These are phyloP conservation scores for Anoplolepis gracilipes DNA, from an alignment of 1,140 invertebrate species.

Conservation along the genomic window DNA sequence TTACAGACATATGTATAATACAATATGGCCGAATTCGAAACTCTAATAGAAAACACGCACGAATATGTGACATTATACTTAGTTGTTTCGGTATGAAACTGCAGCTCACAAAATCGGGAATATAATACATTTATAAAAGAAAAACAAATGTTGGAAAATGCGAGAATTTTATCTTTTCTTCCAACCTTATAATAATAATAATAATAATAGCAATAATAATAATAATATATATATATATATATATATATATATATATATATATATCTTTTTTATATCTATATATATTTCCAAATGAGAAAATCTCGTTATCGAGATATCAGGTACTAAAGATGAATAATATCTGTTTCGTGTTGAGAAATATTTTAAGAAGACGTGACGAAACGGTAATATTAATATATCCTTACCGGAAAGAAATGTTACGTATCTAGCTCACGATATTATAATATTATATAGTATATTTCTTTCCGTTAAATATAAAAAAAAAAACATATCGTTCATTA, in stretches of 20 bases:
- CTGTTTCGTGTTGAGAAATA: slow-evolving; percentile 13
- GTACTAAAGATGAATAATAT: slow-evolving; percentile 24
- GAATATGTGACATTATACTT: not conserved
- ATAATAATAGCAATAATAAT: no score
- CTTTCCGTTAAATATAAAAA: not conserved
- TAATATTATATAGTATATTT: not conserved
- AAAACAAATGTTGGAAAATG: not conserved
- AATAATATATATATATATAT: no score
- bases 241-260: no score
- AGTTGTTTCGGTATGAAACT: no score
- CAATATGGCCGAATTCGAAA: not conserved
- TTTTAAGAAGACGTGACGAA: slow-evolving; percentile 28
- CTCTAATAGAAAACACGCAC: not conserved
- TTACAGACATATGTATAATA: slow-evolving; percentile 27
- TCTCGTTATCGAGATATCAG: slow-evolving; percentile 14
- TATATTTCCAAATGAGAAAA: not conserved
- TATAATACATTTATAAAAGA: not conserved
- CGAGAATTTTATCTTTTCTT: not conserved
- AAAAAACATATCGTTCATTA: not conserved
- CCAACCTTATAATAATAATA: not conserved
- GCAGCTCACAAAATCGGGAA: not conserved
- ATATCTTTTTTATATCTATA: not conserved
- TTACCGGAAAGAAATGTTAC: not conserved
- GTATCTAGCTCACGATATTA: not conserved
- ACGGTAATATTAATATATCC: slow-evolving; percentile 20